phyloP scores from a whole-genome alignment of 2,888 invertebrate genomes.

The Cheilosia soror region DNA sequence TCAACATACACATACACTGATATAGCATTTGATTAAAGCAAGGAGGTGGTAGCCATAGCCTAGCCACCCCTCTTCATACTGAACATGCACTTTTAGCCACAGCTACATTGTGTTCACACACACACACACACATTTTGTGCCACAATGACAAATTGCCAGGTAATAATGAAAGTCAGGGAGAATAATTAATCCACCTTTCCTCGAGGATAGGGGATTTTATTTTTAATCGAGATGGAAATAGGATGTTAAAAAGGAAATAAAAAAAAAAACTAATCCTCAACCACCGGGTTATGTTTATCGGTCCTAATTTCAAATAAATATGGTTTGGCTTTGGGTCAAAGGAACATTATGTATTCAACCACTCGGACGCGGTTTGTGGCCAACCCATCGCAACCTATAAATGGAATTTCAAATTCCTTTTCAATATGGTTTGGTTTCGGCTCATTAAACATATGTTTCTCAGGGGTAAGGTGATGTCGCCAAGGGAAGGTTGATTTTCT shows the following conservation, averaged over 20 bases:
- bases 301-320: constrained; percentile 18
- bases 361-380: constrained; percentile 1
- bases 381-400: background rate
- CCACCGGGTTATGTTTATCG: constrained; percentile 10
- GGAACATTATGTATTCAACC: background rate
- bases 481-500: background rate
- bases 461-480: background rate
- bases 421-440: background rate
- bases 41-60: too few species aligned
- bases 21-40: background rate
- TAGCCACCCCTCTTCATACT: background rate
- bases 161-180: constrained; percentile 32
- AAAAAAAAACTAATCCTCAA: background rate
- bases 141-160: constrained; percentile 44
- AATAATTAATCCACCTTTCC: constrained; percentile 28
- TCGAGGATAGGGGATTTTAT: constrained; percentile 2
- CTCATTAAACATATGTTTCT: background rate
- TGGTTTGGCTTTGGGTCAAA: constrained; percentile 1
- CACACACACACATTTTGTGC: background rate
- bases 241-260: background rate
- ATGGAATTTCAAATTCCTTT: constrained; percentile 1
- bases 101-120: constrained; percentile 2
- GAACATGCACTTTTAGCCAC: constrained; percentile 36
- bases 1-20: background rate
- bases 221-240: background rate